phyloP scores from a whole-genome alignment of 2,888 invertebrate genomes.

The Acleris emargana region DNA sequence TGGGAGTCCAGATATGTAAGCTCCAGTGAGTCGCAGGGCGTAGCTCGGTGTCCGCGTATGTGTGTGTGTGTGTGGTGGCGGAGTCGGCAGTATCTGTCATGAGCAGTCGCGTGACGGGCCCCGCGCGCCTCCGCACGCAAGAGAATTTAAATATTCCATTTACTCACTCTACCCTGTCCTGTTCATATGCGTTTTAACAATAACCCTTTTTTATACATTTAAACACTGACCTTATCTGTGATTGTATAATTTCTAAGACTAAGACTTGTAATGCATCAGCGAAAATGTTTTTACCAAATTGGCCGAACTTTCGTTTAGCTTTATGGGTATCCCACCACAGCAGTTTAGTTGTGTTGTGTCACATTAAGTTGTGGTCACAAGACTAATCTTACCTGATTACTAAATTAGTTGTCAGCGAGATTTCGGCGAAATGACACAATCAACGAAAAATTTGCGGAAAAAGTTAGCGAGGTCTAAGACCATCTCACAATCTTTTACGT shows the following conservation, averaged over 20 bases:
- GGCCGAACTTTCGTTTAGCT: too few species aligned
- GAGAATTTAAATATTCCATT: constrained; percentile 50
- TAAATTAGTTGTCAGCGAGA: too few species aligned
- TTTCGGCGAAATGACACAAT: too few species aligned
- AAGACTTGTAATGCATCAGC: too few species aligned
- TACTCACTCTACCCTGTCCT: constrained; percentile 29
- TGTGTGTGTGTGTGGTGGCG: constrained; percentile 31
- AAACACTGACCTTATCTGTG: neutral
- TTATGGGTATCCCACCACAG: too few species aligned
- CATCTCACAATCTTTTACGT: neutral
- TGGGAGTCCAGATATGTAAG: constrained; percentile 6
- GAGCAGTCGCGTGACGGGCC: constrained; percentile 64
- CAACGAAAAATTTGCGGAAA: neutral
- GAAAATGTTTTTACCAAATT: too few species aligned
- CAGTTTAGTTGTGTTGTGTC: too few species aligned
- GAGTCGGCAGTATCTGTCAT: constrained; percentile 47
- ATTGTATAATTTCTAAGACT: too few species aligned
- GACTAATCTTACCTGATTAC: too few species aligned
- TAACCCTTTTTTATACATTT: neutral
- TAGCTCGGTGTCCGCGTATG: constrained; percentile 31
- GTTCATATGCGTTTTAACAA: neutral
- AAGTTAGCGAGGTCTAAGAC: neutral
- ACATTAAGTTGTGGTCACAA: too few species aligned
- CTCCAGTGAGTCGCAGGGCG: constrained; percentile 18
- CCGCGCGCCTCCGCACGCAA: constrained; percentile 53